A percentile compares a stretch with the other conserved stretches of the same genome.
phyloP scores from a whole-genome alignment of 2,888 invertebrate species.

The Allacma fusca region DNA sequence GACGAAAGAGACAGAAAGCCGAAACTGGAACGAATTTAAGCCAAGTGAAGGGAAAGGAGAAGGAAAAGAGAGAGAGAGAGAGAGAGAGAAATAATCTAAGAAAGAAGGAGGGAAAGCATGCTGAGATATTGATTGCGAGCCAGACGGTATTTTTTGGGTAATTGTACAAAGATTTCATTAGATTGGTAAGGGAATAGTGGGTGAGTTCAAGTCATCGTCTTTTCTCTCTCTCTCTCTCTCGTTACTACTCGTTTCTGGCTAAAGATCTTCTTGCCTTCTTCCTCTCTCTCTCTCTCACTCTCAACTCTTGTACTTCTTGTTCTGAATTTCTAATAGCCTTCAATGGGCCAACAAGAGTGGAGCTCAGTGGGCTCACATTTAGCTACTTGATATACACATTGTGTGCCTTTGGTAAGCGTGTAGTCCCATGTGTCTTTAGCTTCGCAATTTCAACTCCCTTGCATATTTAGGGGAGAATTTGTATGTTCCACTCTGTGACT shows the following conservation, averaged over 20 bases:
- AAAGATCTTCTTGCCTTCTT: background rate
- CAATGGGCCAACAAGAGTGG: conserved; percentile 8
- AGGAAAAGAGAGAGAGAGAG: conserved; percentile 20
- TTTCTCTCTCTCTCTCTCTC: background rate
- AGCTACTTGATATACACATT: no score
- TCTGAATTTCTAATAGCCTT: conserved; percentile 40
- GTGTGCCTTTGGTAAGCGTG: no score
- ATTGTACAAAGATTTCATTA: conserved; percentile 54
- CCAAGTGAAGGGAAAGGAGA: conserved; percentile 16
- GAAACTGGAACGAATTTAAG: conserved; percentile 29
- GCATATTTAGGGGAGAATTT: no score
- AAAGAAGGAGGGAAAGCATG: conserved; percentile 21
- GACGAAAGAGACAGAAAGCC: background rate
- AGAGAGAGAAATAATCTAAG: conserved; percentile 11
- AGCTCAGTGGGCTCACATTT: background rate
- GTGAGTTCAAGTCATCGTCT: conserved; percentile 30
- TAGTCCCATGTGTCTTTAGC: no score
- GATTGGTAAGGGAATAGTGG: conserved; percentile 45
- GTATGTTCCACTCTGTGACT: no score
- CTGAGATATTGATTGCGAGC: conserved; percentile 44
- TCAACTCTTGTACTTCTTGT: conserved; percentile 7
- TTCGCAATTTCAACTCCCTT: no score
- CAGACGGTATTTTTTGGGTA: conserved; percentile 47
- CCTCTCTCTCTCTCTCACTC: background rate
- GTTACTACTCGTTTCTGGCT: background rate